A percentile compares a stretch with the other conserved stretches of the same genome.
phyloP scores from a whole-genome alignment of 2,797 vertebrate species.

The Phalloptychus januarius region DNA sequence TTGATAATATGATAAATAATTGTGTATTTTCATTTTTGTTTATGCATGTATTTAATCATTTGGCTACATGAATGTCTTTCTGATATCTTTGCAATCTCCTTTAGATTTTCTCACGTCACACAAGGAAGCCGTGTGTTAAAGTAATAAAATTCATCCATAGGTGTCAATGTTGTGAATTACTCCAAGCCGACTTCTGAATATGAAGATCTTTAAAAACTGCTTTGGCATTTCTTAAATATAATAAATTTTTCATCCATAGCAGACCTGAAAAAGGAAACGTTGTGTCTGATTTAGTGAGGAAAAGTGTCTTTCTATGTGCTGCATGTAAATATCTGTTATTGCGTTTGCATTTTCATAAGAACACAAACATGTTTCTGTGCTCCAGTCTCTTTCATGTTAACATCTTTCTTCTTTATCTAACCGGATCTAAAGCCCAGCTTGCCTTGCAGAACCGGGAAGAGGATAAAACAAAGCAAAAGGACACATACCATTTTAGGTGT shows the following conservation, averaged over 20 bases:
- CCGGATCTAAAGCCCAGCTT: constrained; percentile 21
- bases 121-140: not conserved
- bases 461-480: constrained; percentile 62
- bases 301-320: not conserved
- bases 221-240: not conserved
- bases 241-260: not conserved
- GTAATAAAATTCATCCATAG: not conserved
- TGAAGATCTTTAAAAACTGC: not conserved
- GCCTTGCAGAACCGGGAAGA: constrained; percentile 38
- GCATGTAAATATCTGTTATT: not conserved
- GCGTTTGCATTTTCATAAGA: constrained; percentile 46
- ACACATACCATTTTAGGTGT: constrained; percentile 69
- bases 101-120: not conserved
- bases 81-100: not conserved
- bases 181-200: not conserved
- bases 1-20: too few species aligned
- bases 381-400: constrained; percentile 36
- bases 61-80: not conserved
- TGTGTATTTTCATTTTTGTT: not conserved
- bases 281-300: not conserved
- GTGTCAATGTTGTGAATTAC: not conserved
- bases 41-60: not conserved
- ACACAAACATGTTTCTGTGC: constrained; percentile 43
- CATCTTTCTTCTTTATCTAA: constrained; percentile 17
- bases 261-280: not conserved